Evolutionary conservation across 2,888 invertebrate genomes (phyloP).

Genomic region (Pardosa pseudoannulata): DNA sequence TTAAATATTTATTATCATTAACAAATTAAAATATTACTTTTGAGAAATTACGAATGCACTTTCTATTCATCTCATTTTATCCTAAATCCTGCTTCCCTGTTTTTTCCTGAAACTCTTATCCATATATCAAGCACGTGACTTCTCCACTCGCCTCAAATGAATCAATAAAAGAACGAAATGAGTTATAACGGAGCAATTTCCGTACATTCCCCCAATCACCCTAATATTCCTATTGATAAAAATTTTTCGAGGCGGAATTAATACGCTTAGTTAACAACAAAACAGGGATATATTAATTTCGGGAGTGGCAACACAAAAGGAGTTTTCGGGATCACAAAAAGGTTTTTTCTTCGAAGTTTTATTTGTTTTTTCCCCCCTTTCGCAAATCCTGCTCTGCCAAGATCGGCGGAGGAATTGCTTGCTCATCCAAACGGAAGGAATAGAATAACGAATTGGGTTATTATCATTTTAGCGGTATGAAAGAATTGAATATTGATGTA

Average conservation of each 20-base stretch:
- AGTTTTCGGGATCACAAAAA: background rate
- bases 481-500: conserved; percentile 12
- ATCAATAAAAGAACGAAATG: too few relatives aligned
- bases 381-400: background rate
- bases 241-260: conserved; percentile 4
- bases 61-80: too few relatives aligned
- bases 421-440: background rate
- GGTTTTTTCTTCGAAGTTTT: background rate
- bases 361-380: background rate
- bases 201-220: background rate
- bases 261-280: conserved; percentile 12
- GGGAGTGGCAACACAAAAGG: background rate
- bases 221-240: conserved; percentile 6
- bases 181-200: too few relatives aligned
- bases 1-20: too few relatives aligned
- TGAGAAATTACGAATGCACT: too few relatives aligned
- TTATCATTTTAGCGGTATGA: background rate
- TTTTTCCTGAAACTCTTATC: too few relatives aligned
- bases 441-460: background rate
- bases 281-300: conserved; percentile 1
- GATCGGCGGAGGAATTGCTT: background rate
- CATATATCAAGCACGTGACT: too few relatives aligned
- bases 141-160: too few relatives aligned
- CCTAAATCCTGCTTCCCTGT: too few relatives aligned
- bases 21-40: too few relatives aligned